A percentile compares a stretch with the other conserved stretches of the same genome.
Conservation (phyloP, 35 echinoderm and acorn worm species). For the Lytechinus variegatus region DNA sequence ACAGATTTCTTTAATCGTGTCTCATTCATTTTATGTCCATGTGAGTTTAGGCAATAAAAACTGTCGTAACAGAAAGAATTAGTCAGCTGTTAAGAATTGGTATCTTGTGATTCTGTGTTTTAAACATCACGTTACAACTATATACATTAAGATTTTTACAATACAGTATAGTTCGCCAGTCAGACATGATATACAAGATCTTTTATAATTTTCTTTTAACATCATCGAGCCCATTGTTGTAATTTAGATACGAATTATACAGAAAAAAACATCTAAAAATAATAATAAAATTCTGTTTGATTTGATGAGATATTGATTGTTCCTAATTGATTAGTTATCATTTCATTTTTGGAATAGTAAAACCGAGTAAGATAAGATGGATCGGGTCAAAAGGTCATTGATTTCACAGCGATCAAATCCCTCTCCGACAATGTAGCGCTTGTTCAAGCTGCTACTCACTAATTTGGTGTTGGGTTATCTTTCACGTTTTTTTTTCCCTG, state of each 20-base stretch:
- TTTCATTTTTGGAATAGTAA: not conserved
- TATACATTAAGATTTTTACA: not conserved
- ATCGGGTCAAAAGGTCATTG: conserved; percentile 18
- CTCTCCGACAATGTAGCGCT: conserved; percentile 26
- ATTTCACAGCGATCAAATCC: not conserved
- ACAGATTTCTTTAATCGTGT: not conserved
- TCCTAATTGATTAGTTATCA: not conserved
- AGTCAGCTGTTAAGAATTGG: not conserved
- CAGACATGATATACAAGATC: not conserved
- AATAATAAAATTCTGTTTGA: not conserved
- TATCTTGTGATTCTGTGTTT: not conserved
- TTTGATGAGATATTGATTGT: not conserved
- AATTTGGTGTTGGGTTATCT: conserved; percentile 38
- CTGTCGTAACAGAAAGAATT: not conserved
- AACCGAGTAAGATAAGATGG: not conserved
- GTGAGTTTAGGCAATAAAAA: not conserved
- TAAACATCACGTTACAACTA: not conserved
- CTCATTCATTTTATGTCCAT: not conserved
- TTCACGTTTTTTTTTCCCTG: conserved; percentile 22
- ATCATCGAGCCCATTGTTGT: too few relatives aligned
- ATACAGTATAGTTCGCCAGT: too few relatives aligned
- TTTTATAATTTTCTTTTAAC: not conserved
- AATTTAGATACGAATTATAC: not conserved
- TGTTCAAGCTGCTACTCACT: not conserved
- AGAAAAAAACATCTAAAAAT: not conserved